A percentile compares a stretch with the other conserved stretches of the same genome.
Evolutionary conservation across 2,797 vertebrate genomes (phyloP).

Genomic region (Sciurus vulgaris): DNA sequence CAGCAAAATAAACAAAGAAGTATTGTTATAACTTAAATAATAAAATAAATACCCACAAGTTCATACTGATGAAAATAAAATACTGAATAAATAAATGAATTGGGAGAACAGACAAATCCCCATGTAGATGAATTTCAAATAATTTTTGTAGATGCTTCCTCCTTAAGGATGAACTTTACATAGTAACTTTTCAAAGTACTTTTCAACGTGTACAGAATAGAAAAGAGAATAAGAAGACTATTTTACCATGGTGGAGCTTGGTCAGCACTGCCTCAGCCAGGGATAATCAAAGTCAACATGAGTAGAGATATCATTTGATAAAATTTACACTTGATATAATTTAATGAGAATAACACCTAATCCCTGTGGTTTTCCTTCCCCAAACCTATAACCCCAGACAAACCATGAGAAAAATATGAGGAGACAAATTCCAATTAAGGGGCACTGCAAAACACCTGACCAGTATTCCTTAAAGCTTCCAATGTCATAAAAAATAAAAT

Average conservation of each 20-base stretch:
- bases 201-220: not conserved
- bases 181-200: not conserved
- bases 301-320: not conserved
- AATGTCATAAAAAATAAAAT: not conserved
- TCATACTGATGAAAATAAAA: not conserved
- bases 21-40: not conserved
- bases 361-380: not conserved
- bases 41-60: not conserved
- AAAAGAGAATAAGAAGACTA: not conserved
- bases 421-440: not conserved
- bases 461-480: not conserved
- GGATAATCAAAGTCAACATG: not conserved
- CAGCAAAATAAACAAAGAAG: not conserved
- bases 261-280: not conserved
- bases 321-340: not conserved
- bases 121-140: not conserved
- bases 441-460: not conserved
- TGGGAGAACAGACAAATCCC: not conserved
- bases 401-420: not conserved
- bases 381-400: not conserved
- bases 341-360: not conserved
- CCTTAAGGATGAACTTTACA: not conserved
- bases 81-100: not conserved
- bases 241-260: not conserved
- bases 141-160: not conserved